Conservation (phyloP, 1,140 invertebrate species). For the Leptonema lineaticorne region DNA sequence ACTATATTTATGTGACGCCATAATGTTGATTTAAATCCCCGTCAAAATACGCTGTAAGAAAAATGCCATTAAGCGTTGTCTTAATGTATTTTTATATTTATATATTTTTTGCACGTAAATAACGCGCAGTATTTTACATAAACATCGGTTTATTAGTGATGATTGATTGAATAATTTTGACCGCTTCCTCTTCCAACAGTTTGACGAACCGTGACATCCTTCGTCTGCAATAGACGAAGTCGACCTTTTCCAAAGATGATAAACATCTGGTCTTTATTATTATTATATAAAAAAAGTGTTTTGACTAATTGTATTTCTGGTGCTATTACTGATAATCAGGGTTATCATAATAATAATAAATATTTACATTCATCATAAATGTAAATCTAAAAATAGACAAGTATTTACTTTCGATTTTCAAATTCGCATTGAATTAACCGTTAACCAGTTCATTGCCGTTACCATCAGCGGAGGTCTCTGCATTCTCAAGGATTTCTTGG, state of each 20-base stretch:
- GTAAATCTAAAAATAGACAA: background rate
- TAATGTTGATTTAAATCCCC: too few species aligned
- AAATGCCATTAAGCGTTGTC: too few species aligned
- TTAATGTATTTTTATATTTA: too few species aligned
- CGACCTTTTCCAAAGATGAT: background rate
- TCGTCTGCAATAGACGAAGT: background rate
- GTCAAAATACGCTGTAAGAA: too few species aligned
- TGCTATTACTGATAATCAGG: background rate
- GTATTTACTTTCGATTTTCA: background rate
- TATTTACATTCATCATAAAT: background rate
- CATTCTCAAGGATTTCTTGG: background rate
- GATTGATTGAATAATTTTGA: background rate
- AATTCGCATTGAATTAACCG: background rate
- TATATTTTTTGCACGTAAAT: too few species aligned
- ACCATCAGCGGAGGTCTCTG: background rate
- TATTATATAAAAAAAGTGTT: too few species aligned
- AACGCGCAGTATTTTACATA: too few species aligned
- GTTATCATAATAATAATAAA: background rate
- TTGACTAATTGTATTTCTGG: too few species aligned
- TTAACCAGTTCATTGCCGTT: background rate
- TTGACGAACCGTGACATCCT: constrained; percentile 8
- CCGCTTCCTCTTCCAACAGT: background rate
- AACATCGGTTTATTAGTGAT: background rate
- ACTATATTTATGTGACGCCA: too few species aligned
- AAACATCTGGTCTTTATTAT: background rate